Evolutionary conservation across 2,888 invertebrate genomes (phyloP), one percentile per base, ranked within the genome.

Genomic region (Erpobdella octoculata): DNA sequence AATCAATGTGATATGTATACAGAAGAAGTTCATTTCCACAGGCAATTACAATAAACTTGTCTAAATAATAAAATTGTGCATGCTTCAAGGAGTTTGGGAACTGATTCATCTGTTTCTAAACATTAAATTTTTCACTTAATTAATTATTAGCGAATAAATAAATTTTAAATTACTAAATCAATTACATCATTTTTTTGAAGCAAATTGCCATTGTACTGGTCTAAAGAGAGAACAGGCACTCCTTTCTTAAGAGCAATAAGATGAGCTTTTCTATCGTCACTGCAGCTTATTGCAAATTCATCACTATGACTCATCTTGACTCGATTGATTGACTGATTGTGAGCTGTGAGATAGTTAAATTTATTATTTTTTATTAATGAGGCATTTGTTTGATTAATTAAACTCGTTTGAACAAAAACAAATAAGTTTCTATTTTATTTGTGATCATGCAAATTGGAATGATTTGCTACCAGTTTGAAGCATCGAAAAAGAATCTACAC

Each of bases 61-160:
- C 82, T 77, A 83, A 77, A 74, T 80, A 83, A 73, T 80, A 82
- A 73, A 83, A 83, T 76, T 80, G 80, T 12, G 78, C 80, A 76
- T 73, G 75, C 33, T 75, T 78, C n/a, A 83, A 77, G 62, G 79
- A 78, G 71, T 80, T 80, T n/a, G 74, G 72, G 71, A 79, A 82
- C 1, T 18, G 8, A 25, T 58, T 33, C 35, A 21, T 33, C 76
- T 75, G 81, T 81, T 25, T 25, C 21, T 18, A n/a, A 12, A n/a
- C 5, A 9, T 21, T 18, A 48, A 6, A 6, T 48, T n/a, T n/a
- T n/a, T n/a, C n/a, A n/a, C n/a, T n/a, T n/a, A n/a, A n/a, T n/a
- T n/a, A n/a, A n/a, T n/a, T n/a, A n/a, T n/a, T n/a, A n/a, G n/a
- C n/a, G n/a, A n/a, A n/a, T n/a, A n/a, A n/a, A n/a, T n/a, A n/a